phyloP scores from a whole-genome alignment of 1,140 invertebrate species.

The Microplitis mediator region DNA sequence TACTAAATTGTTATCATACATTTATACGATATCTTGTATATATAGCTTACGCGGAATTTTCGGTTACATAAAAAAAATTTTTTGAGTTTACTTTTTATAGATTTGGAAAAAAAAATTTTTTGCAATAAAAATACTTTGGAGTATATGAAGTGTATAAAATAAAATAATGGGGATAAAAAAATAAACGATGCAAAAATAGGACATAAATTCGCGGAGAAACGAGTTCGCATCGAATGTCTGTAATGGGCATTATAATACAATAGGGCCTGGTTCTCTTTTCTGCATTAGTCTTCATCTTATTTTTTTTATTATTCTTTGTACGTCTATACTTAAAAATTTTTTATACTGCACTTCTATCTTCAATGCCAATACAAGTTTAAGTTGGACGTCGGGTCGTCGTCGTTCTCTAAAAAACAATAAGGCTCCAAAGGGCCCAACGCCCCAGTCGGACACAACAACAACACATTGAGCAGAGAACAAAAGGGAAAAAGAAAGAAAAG shows the following conservation, averaged over 20 bases:
- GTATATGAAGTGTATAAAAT: conserved; percentile 30
- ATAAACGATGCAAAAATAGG: conserved; percentile 22
- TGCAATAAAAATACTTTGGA: no score
- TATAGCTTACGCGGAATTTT: no score
- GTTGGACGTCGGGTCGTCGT: not conserved
- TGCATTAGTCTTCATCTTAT: conserved; percentile 22
- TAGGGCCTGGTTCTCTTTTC: conserved; percentile 36
- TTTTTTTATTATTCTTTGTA: not conserved
- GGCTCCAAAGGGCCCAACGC: not conserved
- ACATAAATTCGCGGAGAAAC: not conserved
- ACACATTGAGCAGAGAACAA: not conserved
- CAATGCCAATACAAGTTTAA: not conserved
- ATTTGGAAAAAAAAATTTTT: not conserved
- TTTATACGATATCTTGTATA: no score
- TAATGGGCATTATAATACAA: conserved; percentile 61
- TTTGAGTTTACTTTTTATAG: not conserved
- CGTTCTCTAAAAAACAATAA: conserved; percentile 20
- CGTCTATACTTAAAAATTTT: no score
- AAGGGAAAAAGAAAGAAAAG: not conserved
- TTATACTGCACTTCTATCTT: no score
- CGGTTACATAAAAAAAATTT: no score
- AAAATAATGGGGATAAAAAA: conserved; percentile 48
- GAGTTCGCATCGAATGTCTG: conserved; percentile 36
- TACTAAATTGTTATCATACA: no score
- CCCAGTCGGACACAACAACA: not conserved